phyloP scores from a whole-genome alignment of 2,888 invertebrate genomes.

The Tholera decimalis region DNA sequence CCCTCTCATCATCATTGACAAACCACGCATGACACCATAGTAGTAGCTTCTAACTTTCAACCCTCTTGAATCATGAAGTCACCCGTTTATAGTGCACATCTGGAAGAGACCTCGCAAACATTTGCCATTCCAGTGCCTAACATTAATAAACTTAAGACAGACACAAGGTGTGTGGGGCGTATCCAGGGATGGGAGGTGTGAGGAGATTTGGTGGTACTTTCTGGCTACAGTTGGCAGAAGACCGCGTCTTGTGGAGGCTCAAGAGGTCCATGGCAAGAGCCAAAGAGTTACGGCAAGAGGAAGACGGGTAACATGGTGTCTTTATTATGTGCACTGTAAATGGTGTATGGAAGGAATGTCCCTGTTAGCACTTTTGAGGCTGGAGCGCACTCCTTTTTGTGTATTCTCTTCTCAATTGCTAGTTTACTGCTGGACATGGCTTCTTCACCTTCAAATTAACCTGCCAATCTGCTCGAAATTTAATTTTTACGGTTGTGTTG shows the following conservation, averaged over 20 bases:
- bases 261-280: constrained; percentile 60
- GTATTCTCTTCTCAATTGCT: constrained; percentile 13
- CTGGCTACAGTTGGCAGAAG: constrained; percentile 63
- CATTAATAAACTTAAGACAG: constrained; percentile 56
- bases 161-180: constrained; percentile 63
- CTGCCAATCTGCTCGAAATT: neutral
- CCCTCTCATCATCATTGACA: constrained; percentile 45
- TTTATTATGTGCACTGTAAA: constrained; percentile 67
- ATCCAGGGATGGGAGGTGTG: constrained; percentile 60
- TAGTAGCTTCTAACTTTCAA: constrained; percentile 57
- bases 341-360: constrained; percentile 58
- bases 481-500: neutral
- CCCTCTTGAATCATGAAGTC: constrained; percentile 42
- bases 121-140: constrained; percentile 49
- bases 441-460: neutral
- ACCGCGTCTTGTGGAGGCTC: constrained; percentile 63
- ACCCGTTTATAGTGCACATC: constrained; percentile 67
- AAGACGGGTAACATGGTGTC: constrained; percentile 64
- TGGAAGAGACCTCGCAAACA: constrained; percentile 23
- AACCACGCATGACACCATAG: constrained; percentile 54
- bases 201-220: constrained; percentile 63
- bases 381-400: constrained; percentile 41
- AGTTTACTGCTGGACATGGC: constrained; percentile 17
- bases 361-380: constrained; percentile 50
- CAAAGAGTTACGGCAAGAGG: constrained; percentile 65